Evolutionary conservation across 92 coral and sea anemone species (phyloP).

Genomic region (Bergia puertoricense): DNA sequence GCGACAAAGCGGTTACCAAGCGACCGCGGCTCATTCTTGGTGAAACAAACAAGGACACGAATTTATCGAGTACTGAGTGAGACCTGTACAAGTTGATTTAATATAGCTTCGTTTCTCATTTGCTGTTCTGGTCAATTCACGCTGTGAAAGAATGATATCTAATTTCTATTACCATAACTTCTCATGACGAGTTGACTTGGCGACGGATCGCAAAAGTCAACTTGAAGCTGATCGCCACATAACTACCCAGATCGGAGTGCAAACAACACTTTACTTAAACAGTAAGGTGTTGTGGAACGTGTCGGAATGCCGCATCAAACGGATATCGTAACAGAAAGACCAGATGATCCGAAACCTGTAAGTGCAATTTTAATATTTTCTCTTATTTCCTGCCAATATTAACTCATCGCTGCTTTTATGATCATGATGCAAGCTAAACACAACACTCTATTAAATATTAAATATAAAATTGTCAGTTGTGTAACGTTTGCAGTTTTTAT

Average conservation of each 20-base stretch:
- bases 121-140: neutral
- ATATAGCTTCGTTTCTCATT: neutral
- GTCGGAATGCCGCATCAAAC: neutral
- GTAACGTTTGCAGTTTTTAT: neutral
- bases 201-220: conserved; percentile 2
- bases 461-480: neutral
- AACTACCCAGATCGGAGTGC: neutral
- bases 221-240: neutral
- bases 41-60: neutral
- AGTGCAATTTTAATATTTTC: neutral
- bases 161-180: neutral
- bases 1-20: neutral
- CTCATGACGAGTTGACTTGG: neutral
- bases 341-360: neutral
- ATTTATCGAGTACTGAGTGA: too few relatives aligned
- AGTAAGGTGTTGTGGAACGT: neutral
- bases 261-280: neutral
- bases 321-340: neutral
- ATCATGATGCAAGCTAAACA: too few relatives aligned
- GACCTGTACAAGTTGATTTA: neutral
- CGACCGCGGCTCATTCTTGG: neutral
- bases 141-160: neutral
- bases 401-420: neutral
- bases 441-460: too few relatives aligned
- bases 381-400: neutral